Evolutionary conservation across 2,888 invertebrate genomes (phyloP), one percentile per base, ranked within the genome.

Genomic region (Cremastinae sp.): DNA sequence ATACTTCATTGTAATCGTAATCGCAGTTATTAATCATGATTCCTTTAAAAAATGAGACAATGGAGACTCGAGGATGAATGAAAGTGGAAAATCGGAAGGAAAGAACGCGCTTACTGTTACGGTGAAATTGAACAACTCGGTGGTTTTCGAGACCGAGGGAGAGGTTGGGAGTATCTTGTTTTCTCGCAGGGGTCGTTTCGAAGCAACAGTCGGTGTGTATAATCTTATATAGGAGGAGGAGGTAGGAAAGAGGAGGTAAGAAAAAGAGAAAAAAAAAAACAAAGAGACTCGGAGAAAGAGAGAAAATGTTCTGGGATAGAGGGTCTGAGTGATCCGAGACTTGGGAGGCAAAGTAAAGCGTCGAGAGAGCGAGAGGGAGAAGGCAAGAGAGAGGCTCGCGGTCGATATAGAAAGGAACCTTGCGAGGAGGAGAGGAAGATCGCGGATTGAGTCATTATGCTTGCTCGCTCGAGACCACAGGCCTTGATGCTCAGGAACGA

Each of bases 361-460:
- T 55, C 53, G 65, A 62, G 75, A 72, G 66, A 43, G 76, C 70
- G 79, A 79, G 76, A 79, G 75, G 66, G 79, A 75, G 78, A 81
- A 80, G 76, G 81, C n/a, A n/a, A n/a, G n/a, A n/a, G 81, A 75
- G 80, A 65, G 66, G 70, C 51, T 71, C 66, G 62, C 53, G 65
- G 58, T 68, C 68, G 58, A 68, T 68, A 68, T 68, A 68, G 47
- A 68, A 68, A 66, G n/a, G 35, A 20, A 66, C 39, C 80, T 84
- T 82, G 84, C 83, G 74, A 82, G 83, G 85, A 87, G 87, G 84
- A 86, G 85, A 87, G 87, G 86, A 86, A 86, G 87, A 87, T 89
- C 88, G 88, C 84, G 89, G 89, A 89, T 89, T 89, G 89, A 89
- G 89, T 89, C 89, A 89, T 89, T 89, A 89, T 89, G 88, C 86